These are phyloP conservation scores for Andricus quercusramuli DNA, from an alignment of 2,888 invertebrate species.

Conservation along the genomic window DNA sequence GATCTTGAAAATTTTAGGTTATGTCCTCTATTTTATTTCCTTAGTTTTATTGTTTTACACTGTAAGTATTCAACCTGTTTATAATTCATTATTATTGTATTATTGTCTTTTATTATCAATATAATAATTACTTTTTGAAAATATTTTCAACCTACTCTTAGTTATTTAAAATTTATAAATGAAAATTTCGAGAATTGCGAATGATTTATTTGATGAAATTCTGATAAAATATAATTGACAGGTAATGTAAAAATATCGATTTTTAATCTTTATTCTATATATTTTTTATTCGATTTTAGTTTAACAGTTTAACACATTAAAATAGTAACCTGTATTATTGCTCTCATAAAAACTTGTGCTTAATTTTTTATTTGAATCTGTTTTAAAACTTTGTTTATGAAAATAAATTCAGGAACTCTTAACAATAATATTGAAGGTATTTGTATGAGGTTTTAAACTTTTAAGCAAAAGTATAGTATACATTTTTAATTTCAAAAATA, in stretches of 20 bases:
- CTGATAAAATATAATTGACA: no score
- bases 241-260: no score
- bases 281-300: no score
- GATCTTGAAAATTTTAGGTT: conserved; percentile 19
- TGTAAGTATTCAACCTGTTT: not conserved
- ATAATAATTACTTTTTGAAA: not conserved
- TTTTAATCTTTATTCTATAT: no score
- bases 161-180: not conserved
- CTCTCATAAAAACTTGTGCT: no score
- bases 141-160: not conserved
- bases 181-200: not conserved
- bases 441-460: not conserved
- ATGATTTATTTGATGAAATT: not conserved
- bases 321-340: no score
- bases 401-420: not conserved
- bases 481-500: not conserved
- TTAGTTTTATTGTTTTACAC: not conserved
- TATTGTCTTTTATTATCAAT: not conserved
- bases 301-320: no score
- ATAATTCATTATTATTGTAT: not conserved
- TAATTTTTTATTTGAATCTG: no score
- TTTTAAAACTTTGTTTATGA: not conserved
- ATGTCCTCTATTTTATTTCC: not conserved
- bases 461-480: not conserved
- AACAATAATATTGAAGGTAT: not conserved